A percentile compares a stretch with the other conserved stretches of the same genome.
Evolutionary conservation across 92 coral and sea anemone genomes (phyloP).

Genomic region (Porites divaricata): DNA sequence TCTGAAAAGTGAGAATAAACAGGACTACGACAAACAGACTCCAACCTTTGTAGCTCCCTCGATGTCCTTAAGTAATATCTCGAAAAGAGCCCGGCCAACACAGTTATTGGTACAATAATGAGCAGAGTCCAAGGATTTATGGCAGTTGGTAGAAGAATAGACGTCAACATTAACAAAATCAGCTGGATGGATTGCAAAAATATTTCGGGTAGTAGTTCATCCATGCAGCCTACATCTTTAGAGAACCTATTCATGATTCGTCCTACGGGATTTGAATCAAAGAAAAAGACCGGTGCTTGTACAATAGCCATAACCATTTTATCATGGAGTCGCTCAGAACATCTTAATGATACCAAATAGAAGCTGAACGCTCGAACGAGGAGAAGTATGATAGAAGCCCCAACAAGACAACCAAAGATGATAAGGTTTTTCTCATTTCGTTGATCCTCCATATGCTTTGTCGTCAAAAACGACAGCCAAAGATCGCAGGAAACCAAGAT

Average conservation of each 20-base stretch:
- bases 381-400: not conserved
- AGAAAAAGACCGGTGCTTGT: not conserved
- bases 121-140: not conserved
- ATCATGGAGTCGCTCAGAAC: conserved; percentile 19
- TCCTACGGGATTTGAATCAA: not conserved
- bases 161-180: not conserved
- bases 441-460: not conserved
- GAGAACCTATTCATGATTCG: not conserved
- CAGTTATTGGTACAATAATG: not conserved
- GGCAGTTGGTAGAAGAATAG: not conserved
- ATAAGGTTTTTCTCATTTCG: not conserved
- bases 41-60: not conserved
- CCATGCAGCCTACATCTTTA: not conserved
- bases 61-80: conserved; percentile 11
- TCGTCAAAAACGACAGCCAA: conserved; percentile 17
- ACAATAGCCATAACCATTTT: conserved; percentile 23
- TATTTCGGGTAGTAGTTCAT: not conserved
- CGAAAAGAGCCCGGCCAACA: not conserved
- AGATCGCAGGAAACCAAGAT: conserved; percentile 2
- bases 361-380: not conserved
- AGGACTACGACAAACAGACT: not conserved
- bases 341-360: not conserved
- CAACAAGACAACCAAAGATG: not conserved
- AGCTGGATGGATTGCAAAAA: not conserved
- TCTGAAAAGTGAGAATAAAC: conserved; percentile 18